Evolutionary conservation across 35 echinoderm and acorn worm species (phyloP).

Genomic region (Apostichopus californicus): DNA sequence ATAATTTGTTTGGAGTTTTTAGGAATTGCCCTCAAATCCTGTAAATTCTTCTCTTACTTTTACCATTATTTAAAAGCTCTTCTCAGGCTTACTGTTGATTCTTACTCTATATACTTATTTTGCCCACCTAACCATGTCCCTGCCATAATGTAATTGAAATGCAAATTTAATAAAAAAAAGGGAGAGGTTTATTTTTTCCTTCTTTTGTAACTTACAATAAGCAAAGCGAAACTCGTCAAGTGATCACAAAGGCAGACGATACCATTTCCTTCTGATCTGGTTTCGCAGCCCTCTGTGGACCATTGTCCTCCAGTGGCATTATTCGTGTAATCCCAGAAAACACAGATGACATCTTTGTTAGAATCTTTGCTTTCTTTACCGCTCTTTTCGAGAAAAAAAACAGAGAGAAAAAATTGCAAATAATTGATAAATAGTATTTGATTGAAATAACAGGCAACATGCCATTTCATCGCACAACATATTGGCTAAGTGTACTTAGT

Average conservation of each 20-base stretch:
- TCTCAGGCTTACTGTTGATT: no score
- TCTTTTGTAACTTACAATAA: not conserved
- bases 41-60: no score
- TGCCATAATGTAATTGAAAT: no score
- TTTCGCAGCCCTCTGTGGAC: constrained; percentile 22
- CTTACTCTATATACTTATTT: no score
- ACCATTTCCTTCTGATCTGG: not conserved
- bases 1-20: no score
- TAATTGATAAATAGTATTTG: not conserved
- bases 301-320: not conserved
- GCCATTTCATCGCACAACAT: no score
- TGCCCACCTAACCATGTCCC: no score
- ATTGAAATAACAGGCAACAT: not conserved
- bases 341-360: not conserved
- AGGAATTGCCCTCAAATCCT: no score
- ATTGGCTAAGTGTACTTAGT: no score
- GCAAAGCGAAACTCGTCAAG: not conserved
- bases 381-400: not conserved
- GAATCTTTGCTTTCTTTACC: not conserved
- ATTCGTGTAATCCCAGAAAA: constrained; percentile 1
- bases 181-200: no score
- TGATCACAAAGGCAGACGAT: not conserved
- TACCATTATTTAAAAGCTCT: no score
- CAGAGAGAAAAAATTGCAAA: not conserved
- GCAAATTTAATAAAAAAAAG: no score